phyloP scores from a whole-genome alignment of 2,113 vertebrate genomes.

The Megaceryle torquata region DNA sequence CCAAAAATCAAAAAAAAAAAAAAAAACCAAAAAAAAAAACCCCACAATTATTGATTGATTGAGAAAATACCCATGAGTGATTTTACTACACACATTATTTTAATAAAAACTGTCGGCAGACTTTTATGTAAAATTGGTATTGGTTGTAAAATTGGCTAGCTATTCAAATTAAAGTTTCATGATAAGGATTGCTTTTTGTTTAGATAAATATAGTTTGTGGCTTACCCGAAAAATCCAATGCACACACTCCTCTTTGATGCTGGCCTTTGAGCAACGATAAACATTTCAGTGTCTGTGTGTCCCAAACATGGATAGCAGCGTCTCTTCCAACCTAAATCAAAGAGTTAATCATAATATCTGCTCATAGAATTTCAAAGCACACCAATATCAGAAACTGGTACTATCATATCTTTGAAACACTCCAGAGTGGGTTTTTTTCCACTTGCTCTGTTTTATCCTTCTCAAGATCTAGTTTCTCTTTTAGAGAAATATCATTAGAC shows the following conservation, averaged over 20 bases:
- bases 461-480: neutral
- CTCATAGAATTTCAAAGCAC: neutral
- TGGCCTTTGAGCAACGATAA: slow-evolving; percentile 91
- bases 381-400: neutral
- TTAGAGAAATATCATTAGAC: neutral
- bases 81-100: neutral
- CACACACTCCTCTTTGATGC: slow-evolving; percentile 92
- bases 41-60: rapidly evolving
- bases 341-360: neutral
- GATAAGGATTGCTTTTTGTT: neutral
- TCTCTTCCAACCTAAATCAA: slow-evolving; percentile 89
- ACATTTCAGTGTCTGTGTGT: slow-evolving; percentile 91
- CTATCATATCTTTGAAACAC: neutral
- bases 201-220: neutral
- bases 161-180: neutral
- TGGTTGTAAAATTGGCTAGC: neutral
- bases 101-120: neutral
- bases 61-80: neutral
- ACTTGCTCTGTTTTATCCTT: neutral
- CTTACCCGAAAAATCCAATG: slow-evolving; percentile 93
- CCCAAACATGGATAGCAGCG: slow-evolving; percentile 93
- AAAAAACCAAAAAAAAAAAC: neutral
- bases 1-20: neutral
- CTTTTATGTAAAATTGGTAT: neutral
- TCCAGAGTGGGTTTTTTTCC: neutral